phyloP scores from a whole-genome alignment of 2,888 invertebrate species.

The Nemapogon koenigi region DNA sequence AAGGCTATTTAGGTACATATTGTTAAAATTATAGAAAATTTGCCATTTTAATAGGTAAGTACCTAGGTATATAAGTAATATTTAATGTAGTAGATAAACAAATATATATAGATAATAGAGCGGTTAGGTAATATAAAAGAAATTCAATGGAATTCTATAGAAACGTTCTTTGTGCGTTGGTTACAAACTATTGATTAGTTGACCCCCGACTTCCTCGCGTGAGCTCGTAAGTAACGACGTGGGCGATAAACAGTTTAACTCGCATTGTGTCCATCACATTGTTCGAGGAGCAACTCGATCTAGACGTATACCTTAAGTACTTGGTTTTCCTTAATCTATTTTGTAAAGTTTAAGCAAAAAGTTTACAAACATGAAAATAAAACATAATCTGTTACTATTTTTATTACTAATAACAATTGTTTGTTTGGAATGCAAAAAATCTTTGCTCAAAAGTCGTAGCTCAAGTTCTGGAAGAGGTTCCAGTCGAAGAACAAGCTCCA shows the following conservation, averaged over 20 bases:
- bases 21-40: too few relatives aligned
- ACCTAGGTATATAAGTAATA: too few relatives aligned
- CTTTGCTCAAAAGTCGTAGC: slow-evolving; percentile 17
- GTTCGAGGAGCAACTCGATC: not conserved
- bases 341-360: not conserved
- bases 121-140: too few relatives aligned
- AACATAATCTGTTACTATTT: slow-evolving; percentile 20
- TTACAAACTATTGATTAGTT: too few relatives aligned
- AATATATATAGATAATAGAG: too few relatives aligned
- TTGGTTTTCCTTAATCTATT: too few relatives aligned
- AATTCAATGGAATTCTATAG: too few relatives aligned
- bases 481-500: slow-evolving; percentile 37
- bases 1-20: too few relatives aligned
- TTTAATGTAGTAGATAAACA: too few relatives aligned
- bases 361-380: slow-evolving; percentile 22
- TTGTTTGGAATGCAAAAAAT: not conserved
- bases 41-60: too few relatives aligned
- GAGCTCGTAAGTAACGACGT: slow-evolving; percentile 3
- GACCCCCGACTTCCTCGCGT: slow-evolving; percentile 6
- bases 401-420: not conserved
- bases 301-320: not conserved
- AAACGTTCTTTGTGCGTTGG: too few relatives aligned
- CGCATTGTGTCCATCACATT: slow-evolving; percentile 1
- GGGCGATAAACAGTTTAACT: slow-evolving; percentile 5
- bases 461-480: slow-evolving; percentile 37